These are phyloP conservation scores for Pristionchus fissidentatus DNA, from an alignment of 2,888 invertebrate genomes.

Conservation along the genomic window DNA sequence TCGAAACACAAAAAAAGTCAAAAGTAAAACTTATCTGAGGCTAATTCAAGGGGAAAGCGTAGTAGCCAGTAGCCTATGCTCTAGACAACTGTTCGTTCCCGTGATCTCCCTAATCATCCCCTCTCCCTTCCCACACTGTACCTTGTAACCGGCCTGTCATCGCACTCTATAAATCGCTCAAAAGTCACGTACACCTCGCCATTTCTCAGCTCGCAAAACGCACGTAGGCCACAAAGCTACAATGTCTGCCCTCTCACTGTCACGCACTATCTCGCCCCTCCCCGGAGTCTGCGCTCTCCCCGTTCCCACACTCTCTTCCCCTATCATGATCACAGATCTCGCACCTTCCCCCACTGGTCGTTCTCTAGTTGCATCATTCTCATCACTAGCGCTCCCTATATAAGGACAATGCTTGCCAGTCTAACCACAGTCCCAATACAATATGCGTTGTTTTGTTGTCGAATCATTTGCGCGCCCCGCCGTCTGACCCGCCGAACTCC, in stretches of 20 bases:
- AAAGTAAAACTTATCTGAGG: too few relatives aligned
- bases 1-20: too few relatives aligned
- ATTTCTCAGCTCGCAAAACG: not conserved
- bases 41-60: too few relatives aligned
- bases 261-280: not conserved
- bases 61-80: too few relatives aligned
- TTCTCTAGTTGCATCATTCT: slow-evolving; percentile 4
- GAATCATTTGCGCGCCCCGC: not conserved
- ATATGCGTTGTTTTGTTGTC: not conserved
- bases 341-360: too few relatives aligned
- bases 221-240: slow-evolving; percentile 21
- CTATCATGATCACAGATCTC: slow-evolving; percentile 32
- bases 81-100: too few relatives aligned
- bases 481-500: not conserved
- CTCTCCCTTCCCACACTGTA: not conserved
- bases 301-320: slow-evolving; percentile 7
- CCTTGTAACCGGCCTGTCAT: slow-evolving; percentile 20
- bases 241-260: not conserved
- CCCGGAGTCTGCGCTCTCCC: not conserved
- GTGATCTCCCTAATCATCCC: too few relatives aligned
- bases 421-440: not conserved
- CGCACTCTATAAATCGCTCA: not conserved
- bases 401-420: not conserved
- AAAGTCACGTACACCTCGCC: not conserved
- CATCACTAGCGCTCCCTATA: not conserved